phyloP scores from a whole-genome alignment of 2,797 vertebrate genomes.

The Sylvia borin region DNA sequence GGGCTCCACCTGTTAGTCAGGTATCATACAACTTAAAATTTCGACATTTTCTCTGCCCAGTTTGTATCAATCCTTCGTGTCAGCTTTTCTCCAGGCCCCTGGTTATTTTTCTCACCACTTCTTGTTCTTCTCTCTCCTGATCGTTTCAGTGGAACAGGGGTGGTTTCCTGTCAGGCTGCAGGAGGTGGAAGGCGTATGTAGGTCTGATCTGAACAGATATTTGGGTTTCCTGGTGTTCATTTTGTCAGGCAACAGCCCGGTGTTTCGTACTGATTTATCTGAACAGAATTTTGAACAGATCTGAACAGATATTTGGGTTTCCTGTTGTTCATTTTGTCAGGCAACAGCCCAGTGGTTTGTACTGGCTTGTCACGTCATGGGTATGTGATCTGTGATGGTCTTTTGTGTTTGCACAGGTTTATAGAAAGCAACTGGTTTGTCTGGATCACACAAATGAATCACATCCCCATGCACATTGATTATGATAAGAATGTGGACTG shows the following conservation, averaged over 20 bases:
- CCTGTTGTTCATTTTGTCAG: too few species aligned
- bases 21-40: constrained; percentile 58
- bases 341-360: neutral
- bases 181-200: neutral
- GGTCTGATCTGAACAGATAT: neutral
- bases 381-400: neutral
- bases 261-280: too few species aligned
- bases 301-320: too few species aligned
- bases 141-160: neutral
- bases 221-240: neutral
- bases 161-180: neutral
- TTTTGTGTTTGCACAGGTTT: constrained; percentile 29
- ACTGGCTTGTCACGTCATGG: neutral
- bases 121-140: neutral
- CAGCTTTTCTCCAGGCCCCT: neutral
- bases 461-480: constrained; percentile 76
- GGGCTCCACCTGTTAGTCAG: constrained; percentile 85
- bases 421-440: constrained; percentile 80
- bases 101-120: neutral
- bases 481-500: constrained; percentile 79
- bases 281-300: too few species aligned
- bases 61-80: neutral
- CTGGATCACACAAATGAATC: constrained; percentile 79
- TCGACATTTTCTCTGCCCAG: neutral
- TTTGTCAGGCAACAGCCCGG: neutral